Percentiles rank a stretch among this genome's conserved stretches.
These are phyloP conservation scores for Lasioglossum lativentre DNA, from an alignment of 2,888 invertebrate genomes.

Conservation along the genomic window DNA sequence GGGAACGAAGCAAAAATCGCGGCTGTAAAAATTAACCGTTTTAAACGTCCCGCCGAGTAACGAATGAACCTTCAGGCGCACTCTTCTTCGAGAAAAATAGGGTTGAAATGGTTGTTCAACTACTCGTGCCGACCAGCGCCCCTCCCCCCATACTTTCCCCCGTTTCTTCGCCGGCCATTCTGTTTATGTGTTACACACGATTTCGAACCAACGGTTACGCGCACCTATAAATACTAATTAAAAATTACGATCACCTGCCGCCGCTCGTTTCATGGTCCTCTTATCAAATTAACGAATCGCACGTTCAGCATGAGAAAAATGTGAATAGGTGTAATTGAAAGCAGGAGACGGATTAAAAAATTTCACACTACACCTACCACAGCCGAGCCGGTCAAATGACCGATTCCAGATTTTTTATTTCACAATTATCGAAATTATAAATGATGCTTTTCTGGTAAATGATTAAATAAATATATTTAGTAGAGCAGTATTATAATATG, in stretches of 20 bases:
- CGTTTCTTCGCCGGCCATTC: neutral
- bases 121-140: constrained; percentile 10
- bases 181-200: neutral
- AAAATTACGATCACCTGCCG: neutral
- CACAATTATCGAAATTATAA: too few relatives aligned
- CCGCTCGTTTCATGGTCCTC: neutral
- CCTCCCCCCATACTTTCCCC: neutral
- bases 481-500: too few relatives aligned
- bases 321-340: neutral
- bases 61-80: constrained; percentile 79
- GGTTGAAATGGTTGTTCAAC: constrained; percentile 50
- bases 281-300: neutral
- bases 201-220: neutral
- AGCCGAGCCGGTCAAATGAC: too few relatives aligned
- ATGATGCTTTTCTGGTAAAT: too few relatives aligned
- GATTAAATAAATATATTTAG: too few relatives aligned
- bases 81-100: constrained; percentile 70
- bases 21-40: constrained; percentile 81
- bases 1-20: constrained; percentile 75
- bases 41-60: constrained; percentile 77
- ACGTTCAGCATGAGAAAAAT: neutral
- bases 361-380: too few relatives aligned
- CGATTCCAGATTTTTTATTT: too few relatives aligned
- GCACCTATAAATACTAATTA: neutral
- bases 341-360: too few relatives aligned